Evolutionary conservation across 2,888 invertebrate species (phyloP), one percentile per base, ranked within the genome.

Genomic region (Saturnia pavonia): DNA sequence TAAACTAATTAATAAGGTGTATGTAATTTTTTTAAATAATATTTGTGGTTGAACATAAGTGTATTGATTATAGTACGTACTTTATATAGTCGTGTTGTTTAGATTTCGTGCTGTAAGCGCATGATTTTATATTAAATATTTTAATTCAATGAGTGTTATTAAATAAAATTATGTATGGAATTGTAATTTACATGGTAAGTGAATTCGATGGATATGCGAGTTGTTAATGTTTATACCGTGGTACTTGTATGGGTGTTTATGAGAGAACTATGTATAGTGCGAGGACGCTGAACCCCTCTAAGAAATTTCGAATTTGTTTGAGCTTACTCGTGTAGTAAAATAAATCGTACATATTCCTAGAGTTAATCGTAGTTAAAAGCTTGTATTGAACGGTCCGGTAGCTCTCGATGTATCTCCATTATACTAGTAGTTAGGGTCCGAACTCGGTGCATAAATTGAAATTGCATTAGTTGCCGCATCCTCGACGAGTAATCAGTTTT

Each of bases 21-120:
- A 86, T 84, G 80, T 85, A 87, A 78, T 82, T 83, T 82, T 82
- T 76, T 77, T 74, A 70, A 72, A 78, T 78, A 77, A 76, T 75
- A 78, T 77, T 68, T 70, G 71, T 71, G 72, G 72, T 71, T 77
- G 74, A 71, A 75, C 74, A 82, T 76, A 79, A 45, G 68, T 69
- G 73, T 70, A 71, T 69, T 70, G 45, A 68, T 70, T 79, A 83
- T 82, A 40, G 80, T 82, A 83, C 78, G 80, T 83, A 82, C 80
- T 84, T 84, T 84, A 60, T 80, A 83, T 79, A 81, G 79, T 81
- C 77, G 82, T 85, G 85, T 90, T 90, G 82, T 85, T 85, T 85
- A 85, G 83, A 86, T 84, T 86, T 88, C 86, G 92, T 91, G 92
- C 92, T 92, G 80, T 88, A 87, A 92, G 93, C 91, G 91, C 88